Base-by-base conservation (phyloP, 2,797 vertebrate species). In the Melanotaenia boesemani region DNA sequence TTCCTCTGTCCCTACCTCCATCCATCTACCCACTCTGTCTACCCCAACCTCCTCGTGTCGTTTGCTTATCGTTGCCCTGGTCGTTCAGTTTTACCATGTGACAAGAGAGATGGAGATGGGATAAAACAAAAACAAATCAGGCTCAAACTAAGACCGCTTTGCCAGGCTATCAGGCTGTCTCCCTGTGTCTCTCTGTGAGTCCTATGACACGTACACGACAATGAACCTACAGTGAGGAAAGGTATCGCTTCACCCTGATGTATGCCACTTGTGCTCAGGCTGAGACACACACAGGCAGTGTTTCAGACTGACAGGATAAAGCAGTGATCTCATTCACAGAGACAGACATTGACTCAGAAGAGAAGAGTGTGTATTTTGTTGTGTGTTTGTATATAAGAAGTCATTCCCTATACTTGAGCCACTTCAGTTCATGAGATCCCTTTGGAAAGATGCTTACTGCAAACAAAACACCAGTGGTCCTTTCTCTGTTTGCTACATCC, bases 61-160 rank as follows among this genome's bases (percentile, higher is more conserved):
- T 79, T 89, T 86, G 82, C 89, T 89, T 76, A 90, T 86, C 80
- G 63, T 84, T 83, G 82, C 74, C 86, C 80, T 62, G 46, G 78
- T 60, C 67, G 75, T 81, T 90, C 86, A 91, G 87, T 86, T 90
- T 89, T 91, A 89, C 85, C 87, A 87, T 90, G 90, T 92, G 92
- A 93, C 88, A 90, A 84, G 79, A 81, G 80, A 68, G 77, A 82
- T 76, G 77, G 74, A 74, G 77, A 72, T 80, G 77, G 74, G 64
- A 71, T 64, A 76, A 72, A 85, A 82, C 65, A 77, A 86, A 86
- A 91, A 91, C 91, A 92, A 93, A 93, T 93, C 87, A 85, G 83
- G 72, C 86, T 93, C 91, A 91, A 90, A 82, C 39, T 1, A 15
- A 56, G 80, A 75, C 68, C 59, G 67, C 82, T 84, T 76, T 86